Evolutionary conservation across 1,140 invertebrate genomes (phyloP).

Genomic region (Tetramorium parvispinum): DNA sequence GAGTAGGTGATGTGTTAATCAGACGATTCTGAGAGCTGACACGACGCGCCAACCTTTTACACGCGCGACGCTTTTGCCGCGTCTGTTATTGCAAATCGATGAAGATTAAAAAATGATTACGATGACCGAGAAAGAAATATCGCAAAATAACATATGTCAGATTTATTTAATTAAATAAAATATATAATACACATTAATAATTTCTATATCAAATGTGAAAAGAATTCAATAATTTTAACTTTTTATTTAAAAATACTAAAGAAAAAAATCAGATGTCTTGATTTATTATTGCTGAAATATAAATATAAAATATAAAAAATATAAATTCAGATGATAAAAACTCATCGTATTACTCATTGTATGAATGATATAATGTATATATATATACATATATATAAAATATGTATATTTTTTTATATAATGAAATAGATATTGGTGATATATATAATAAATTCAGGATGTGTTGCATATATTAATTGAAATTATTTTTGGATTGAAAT

Average conservation of each 20-base stretch:
- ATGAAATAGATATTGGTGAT: not conserved
- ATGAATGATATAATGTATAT: not conserved
- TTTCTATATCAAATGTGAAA: not conserved
- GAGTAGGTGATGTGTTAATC: constrained; percentile 82
- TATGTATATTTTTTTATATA: not conserved
- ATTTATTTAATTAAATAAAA: not conserved
- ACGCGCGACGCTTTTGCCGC: constrained; percentile 1
- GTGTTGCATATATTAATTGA: not conserved
- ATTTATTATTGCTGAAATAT: not conserved
- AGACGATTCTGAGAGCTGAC: constrained; percentile 62
- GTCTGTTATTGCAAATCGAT: not conserved
- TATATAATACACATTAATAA: not conserved
- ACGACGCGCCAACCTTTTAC: constrained; percentile 18
- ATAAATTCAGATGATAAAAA: too few species aligned
- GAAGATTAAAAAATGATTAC: not conserved
- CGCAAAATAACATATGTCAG: not conserved
- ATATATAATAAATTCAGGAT: not conserved
- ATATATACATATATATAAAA: not conserved
- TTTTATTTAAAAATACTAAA: not conserved
- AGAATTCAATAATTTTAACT: not conserved
- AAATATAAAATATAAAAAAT: not conserved
- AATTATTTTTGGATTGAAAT: not conserved
- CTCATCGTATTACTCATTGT: not conserved
- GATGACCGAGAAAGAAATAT: not conserved
- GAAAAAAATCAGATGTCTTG: not conserved